These are phyloP conservation scores for Chionoecetes opilio DNA, from an alignment of 1,140 invertebrate species.

Conservation along the genomic window DNA sequence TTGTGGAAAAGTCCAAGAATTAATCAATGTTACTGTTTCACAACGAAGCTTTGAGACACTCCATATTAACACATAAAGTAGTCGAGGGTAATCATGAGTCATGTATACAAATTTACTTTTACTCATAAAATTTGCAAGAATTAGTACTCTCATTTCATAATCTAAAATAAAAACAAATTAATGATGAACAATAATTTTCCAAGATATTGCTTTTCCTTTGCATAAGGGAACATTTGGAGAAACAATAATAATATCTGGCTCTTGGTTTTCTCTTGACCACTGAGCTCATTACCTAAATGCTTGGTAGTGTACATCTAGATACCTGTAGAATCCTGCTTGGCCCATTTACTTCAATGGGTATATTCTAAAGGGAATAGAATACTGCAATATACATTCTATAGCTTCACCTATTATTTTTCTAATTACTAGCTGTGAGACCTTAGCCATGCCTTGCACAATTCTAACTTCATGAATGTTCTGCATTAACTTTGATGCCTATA, in stretches of 20 bases:
- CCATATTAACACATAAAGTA: background rate
- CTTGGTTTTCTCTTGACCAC: too few species aligned
- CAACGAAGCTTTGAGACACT: background rate
- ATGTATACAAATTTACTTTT: background rate
- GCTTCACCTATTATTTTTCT: slow-evolving; percentile 7
- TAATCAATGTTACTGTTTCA: too few species aligned
- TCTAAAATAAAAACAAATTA: background rate
- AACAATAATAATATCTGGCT: background rate
- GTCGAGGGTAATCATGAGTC: background rate
- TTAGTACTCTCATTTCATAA: background rate
- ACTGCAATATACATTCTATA: background rate
- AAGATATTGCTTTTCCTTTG: background rate
- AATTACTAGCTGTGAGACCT: background rate
- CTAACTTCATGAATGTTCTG: slow-evolving; percentile 5
- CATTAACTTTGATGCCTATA: background rate
- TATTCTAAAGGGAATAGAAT: background rate
- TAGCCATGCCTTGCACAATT: background rate
- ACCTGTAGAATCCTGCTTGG: background rate
- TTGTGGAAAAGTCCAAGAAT: too few species aligned
- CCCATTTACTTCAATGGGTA: background rate
- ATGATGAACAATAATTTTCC: background rate
- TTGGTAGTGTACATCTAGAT: background rate
- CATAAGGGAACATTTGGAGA: background rate
- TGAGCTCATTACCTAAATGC: background rate
- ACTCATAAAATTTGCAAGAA: background rate